Evolutionary conservation across 2,113 vertebrate species (phyloP), one percentile per base, ranked within the genome.

Genomic region (Scopus umbretta): DNA sequence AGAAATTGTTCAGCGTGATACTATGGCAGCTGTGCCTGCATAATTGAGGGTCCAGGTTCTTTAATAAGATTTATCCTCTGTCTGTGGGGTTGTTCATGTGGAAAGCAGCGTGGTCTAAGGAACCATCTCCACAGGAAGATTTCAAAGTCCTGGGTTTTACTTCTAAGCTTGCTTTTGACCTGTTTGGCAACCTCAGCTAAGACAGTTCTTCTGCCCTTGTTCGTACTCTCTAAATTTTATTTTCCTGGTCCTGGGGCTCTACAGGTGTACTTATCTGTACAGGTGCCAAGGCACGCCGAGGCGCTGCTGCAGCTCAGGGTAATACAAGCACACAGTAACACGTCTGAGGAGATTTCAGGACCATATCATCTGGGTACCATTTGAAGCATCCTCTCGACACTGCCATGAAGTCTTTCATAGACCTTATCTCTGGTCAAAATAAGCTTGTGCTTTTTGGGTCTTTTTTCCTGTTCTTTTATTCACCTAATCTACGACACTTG

Each of bases 261-360:
- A 5, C 79, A 56, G 73, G 49, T 59, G 16, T 34, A 19, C 6
- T 3, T 5, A 7, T 6, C 56, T 59, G 56, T 65, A 4, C 10
- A 4, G 62, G n/a, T 61, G 36, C 92, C 65, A 66, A 58, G 26
- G 53, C 52, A 38, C 45, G 9, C 11, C 0, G 0, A 72, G 67
- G 52, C 1, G 3, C 61, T 78, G 65, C 83, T 59, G 71, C 67
- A 78, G 53, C 58, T 86, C 34, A 19, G 59, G 40, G 50, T 19
- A 8, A 6, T 5, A 10, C 40, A 34, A 47, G 15, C 61, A 59
- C n/a, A 16, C 0, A 1, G 23, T 17, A 61, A 23, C 12, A 5
- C 1, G 1, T 21, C 50, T 38, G 40, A 34, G 38, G 63, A 80
- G 16, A 13, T 58, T 53, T 73, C 86, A 71, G 80, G 45, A 59